phyloP scores from a whole-genome alignment of 2,888 invertebrate species.

The Tetanocera ferruginea region DNA sequence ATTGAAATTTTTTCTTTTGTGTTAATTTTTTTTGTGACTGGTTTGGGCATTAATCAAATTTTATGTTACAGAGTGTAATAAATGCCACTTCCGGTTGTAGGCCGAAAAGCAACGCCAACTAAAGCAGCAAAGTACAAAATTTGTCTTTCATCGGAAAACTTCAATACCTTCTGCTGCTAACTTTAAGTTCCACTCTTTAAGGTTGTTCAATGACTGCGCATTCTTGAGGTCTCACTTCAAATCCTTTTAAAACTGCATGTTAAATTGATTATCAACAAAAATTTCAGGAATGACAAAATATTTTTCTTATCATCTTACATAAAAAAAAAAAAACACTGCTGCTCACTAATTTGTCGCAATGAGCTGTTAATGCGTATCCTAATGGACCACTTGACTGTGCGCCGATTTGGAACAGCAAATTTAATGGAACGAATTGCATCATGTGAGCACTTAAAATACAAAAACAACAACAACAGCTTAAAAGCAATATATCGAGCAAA shows the following conservation, averaged over 20 bases:
- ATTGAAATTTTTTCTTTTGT: neutral
- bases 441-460: neutral
- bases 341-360: constrained; percentile 26
- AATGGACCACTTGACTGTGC: constrained; percentile 29
- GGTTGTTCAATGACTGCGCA: too few species aligned
- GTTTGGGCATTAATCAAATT: neutral
- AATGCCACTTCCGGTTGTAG: constrained; percentile 13
- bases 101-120: neutral
- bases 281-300: constrained; percentile 30
- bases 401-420: constrained; percentile 21
- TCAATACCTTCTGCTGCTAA: too few species aligned
- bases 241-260: neutral
- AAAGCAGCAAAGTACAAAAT: neutral
- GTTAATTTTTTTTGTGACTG: too few species aligned
- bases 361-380: constrained; percentile 27
- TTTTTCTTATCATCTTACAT: constrained; percentile 4
- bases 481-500: neutral
- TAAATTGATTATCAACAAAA: constrained; percentile 13
- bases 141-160: too few species aligned
- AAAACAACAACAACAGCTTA: neutral
- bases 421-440: constrained; percentile 27
- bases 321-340: too few species aligned
- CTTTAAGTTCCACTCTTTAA: too few species aligned
- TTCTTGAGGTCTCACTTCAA: neutral
- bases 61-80: constrained; percentile 16